Conservation (phyloP, 2,797 vertebrate species). For the Rhynchotus rufescens region DNA sequence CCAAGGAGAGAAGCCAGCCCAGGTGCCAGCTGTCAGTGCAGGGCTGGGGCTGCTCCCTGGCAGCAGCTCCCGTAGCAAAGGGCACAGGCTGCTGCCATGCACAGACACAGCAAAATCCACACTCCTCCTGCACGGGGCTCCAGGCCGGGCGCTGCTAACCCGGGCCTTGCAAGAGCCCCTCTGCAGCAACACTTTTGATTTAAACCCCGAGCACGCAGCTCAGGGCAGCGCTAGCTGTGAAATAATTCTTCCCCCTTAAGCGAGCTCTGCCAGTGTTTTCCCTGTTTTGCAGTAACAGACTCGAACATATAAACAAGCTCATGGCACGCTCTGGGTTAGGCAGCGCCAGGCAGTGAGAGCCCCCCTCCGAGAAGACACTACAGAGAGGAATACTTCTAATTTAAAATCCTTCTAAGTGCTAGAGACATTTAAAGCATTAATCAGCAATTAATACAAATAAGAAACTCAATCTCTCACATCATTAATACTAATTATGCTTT, state of each 20-base stretch:
- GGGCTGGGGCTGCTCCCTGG: background rate
- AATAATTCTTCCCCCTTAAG: constrained; percentile 41
- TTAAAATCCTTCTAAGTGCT: constrained; percentile 46
- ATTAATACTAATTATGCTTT: constrained; percentile 78
- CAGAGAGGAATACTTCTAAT: constrained; percentile 61
- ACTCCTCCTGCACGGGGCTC: background rate
- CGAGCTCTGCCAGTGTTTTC: background rate
- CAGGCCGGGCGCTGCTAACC: background rate
- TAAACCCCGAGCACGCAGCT: background rate
- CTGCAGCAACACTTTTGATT: constrained; percentile 3
- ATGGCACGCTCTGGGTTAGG: constrained; percentile 14
- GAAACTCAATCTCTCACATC: constrained; percentile 73
- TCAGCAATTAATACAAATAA: constrained; percentile 77
- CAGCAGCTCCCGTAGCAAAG: background rate
- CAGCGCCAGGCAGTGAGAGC: constrained; percentile 50
- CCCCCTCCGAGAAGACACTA: constrained; percentile 40
- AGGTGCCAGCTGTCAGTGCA: background rate
- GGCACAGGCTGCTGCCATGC: background rate
- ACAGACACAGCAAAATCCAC: background rate
- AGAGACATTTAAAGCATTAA: constrained; percentile 76
- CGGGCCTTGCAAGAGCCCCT: background rate
- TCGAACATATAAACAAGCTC: constrained; percentile 41
- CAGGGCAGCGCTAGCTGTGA: constrained; percentile 6
- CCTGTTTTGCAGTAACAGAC: constrained; percentile 41
- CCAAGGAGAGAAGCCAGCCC: background rate